Conservation (phyloP, 2,888 invertebrate genomes). For the Thalpophila matura region DNA sequence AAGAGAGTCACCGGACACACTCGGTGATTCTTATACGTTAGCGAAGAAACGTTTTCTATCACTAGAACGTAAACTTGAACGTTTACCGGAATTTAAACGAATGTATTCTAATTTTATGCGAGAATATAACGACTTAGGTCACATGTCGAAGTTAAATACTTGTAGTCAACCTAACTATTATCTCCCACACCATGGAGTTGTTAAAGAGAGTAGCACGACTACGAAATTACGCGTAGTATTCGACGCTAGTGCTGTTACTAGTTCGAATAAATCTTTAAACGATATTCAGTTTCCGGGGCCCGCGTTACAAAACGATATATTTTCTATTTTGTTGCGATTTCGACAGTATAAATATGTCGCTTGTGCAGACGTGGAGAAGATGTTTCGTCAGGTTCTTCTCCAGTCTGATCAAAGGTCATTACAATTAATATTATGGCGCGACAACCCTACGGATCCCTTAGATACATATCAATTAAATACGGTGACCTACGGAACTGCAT, state of each 20-base stretch:
- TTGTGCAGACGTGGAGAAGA: too few species aligned
- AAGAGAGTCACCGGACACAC: background rate
- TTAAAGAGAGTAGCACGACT: background rate
- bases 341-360: slow-evolving; percentile 20
- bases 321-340: slow-evolving; percentile 24
- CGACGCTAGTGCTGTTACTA: background rate
- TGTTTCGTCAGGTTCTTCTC: slow-evolving; percentile 17
- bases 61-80: slow-evolving; percentile 9
- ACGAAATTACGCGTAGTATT: slow-evolving; percentile 9
- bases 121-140: slow-evolving; percentile 1
- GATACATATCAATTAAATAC: too few species aligned
- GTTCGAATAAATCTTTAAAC: slow-evolving; percentile 13
- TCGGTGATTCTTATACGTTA: slow-evolving; percentile 9
- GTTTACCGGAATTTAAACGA: slow-evolving; percentile 10
- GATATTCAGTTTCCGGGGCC: slow-evolving; percentile 18
- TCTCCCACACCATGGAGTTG: slow-evolving; percentile 12
- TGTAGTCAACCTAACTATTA: slow-evolving; percentile 3
- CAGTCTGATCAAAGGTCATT: slow-evolving; percentile 8
- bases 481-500: background rate
- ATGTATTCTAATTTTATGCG: slow-evolving; percentile 2
- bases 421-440: slow-evolving; percentile 15
- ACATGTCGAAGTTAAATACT: slow-evolving; percentile 8
- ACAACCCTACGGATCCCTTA: background rate
- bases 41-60: slow-evolving; percentile 12
- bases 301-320: slow-evolving; percentile 22